Conservation (phyloP, 2,797 vertebrate genomes). For the Coilia nasus region DNA sequence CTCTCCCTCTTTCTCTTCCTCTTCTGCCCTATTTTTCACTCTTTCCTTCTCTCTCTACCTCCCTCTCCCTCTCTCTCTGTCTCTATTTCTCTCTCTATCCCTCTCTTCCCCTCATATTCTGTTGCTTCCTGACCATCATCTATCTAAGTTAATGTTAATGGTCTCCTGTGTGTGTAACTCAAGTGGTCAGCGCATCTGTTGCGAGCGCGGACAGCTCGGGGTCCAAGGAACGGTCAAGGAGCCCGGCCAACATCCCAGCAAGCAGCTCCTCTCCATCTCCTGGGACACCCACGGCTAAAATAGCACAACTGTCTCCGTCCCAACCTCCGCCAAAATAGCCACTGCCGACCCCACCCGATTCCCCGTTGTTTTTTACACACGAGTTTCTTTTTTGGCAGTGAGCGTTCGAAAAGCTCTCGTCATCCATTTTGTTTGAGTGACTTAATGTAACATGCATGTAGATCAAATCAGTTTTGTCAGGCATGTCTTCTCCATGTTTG, state of each 20-base stretch:
- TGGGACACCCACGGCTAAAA: neutral
- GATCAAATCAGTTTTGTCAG: too few species aligned
- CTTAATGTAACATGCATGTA: too few species aligned
- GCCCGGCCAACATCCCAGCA: neutral
- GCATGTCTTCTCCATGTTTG: too few species aligned
- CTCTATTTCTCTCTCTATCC: constrained; percentile 33
- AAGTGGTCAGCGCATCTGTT: constrained; percentile 21
- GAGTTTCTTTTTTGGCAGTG: neutral
- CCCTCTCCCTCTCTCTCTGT: constrained; percentile 22
- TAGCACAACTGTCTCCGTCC: constrained; percentile 2
- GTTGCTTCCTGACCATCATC: neutral
- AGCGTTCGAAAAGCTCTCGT: too few species aligned
- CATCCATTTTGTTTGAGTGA: too few species aligned
- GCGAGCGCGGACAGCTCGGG: constrained; percentile 6
- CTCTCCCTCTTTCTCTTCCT: neutral
- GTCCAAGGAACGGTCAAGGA: constrained; percentile 14
- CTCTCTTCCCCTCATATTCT: neutral
- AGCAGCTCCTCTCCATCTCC: neutral
- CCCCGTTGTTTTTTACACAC: neutral
- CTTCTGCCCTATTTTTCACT: constrained; percentile 37
- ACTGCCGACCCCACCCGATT: neutral
- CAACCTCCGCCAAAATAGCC: neutral
- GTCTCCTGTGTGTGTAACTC: constrained; percentile 3
- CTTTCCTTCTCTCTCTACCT: constrained; percentile 12
- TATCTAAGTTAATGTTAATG: neutral